A percentile compares a stretch with the other conserved stretches of the same genome.
phyloP scores from a whole-genome alignment of 2,888 invertebrate species.

The Amphipyra tragopoginis region DNA sequence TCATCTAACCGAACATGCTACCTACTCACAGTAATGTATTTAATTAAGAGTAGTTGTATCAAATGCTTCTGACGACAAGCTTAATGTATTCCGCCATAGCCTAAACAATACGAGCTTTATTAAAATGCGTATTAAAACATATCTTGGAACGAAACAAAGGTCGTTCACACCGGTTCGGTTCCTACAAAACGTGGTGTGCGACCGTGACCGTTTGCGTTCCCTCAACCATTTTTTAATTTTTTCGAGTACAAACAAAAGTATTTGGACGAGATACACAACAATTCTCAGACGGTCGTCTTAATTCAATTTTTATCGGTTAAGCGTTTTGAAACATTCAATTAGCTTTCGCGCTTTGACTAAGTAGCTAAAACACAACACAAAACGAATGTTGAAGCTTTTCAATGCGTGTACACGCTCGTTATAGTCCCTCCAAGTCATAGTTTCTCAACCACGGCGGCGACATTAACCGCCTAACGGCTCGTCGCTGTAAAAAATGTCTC shows the following conservation, averaged over 20 bases:
- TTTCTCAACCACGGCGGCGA: constrained; percentile 63
- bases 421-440: constrained; percentile 32
- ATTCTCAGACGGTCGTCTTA: constrained; percentile 27
- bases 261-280: constrained; percentile 59
- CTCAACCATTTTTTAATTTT: constrained; percentile 66
- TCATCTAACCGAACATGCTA: constrained; percentile 6
- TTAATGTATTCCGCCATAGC: constrained; percentile 80
- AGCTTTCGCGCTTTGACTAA: constrained; percentile 38
- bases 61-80: constrained; percentile 69
- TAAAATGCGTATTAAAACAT: constrained; percentile 86
- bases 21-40: constrained; percentile 19
- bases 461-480: constrained; percentile 78
- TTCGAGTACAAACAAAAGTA: constrained; percentile 61
- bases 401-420: constrained; percentile 33
- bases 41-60: constrained; percentile 39
- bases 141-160: constrained; percentile 80
- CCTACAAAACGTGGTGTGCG: constrained; percentile 75
- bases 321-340: constrained; percentile 45
- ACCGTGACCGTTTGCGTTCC: constrained; percentile 78
- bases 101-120: constrained; percentile 84
- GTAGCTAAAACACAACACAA: constrained; percentile 37
- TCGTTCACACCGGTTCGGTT: constrained; percentile 80
- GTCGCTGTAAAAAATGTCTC: constrained; percentile 81
- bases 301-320: constrained; percentile 39
- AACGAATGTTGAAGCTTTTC: constrained; percentile 43